These are phyloP conservation scores for Nomia melanderi DNA, from an alignment of 1,140 invertebrate species.

Conservation along the genomic window DNA sequence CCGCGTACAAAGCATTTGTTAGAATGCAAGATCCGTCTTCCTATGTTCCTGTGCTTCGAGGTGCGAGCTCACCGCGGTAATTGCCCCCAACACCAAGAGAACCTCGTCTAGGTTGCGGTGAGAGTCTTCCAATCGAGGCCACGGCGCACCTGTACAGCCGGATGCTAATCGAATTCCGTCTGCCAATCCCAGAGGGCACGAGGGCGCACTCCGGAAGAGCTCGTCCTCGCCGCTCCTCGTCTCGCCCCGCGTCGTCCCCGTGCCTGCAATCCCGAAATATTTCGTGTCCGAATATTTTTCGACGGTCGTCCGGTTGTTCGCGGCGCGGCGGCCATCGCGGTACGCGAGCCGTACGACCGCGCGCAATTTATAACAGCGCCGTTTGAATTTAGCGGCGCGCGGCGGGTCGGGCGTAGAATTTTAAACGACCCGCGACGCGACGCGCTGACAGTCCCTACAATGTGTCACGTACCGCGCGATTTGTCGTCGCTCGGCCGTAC, in stretches of 20 bases:
- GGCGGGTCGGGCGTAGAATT: conserved; percentile 49
- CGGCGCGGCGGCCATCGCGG: too few species aligned
- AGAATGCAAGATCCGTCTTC: conserved; percentile 17
- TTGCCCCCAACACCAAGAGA: conserved; percentile 44
- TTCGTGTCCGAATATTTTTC: conserved; percentile 48
- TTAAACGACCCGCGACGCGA: conserved; percentile 52
- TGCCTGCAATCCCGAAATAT: conserved; percentile 39
- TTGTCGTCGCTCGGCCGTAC: background rate
- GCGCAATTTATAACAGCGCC: conserved; percentile 50
- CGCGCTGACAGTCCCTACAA: conserved; percentile 37
- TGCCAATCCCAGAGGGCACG: background rate
- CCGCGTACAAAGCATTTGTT: background rate
- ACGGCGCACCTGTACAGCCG: conserved; percentile 15
- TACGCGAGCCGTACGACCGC: background rate
- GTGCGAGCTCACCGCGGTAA: conserved; percentile 44
- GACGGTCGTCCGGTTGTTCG: conserved; percentile 4
- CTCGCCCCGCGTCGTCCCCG: background rate
- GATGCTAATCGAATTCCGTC: conserved; percentile 48
- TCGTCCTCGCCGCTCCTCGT: background rate
- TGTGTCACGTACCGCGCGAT: conserved; percentile 10
- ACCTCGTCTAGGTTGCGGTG: conserved; percentile 5
- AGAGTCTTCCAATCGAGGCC: conserved; percentile 35
- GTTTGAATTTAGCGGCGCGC: conserved; percentile 54
- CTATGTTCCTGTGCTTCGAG: conserved; percentile 37
- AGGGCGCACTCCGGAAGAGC: too few species aligned